Percentiles rank a stretch among this genome's conserved stretches.
phyloP scores from a whole-genome alignment of 2,113 vertebrate genomes.

The Paralichthys olivaceus region DNA sequence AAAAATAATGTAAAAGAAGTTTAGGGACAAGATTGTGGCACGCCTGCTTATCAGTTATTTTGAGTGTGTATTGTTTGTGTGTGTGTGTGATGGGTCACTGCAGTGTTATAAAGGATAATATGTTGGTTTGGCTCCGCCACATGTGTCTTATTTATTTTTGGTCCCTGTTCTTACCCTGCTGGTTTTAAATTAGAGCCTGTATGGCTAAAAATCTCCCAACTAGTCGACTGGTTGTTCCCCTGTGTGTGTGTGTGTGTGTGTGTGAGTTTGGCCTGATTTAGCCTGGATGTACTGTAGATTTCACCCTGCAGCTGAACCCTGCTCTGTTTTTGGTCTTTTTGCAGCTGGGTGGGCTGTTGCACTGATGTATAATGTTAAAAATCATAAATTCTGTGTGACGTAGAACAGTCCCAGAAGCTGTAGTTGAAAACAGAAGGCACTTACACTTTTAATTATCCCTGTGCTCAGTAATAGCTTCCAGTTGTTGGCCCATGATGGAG shows the following conservation, averaged over 20 bases:
- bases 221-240: conserved; percentile 16
- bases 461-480: conserved; percentile 53
- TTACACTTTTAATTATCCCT: conserved; percentile 34
- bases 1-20: background rate
- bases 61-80: background rate
- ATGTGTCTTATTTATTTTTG: conserved; percentile 63
- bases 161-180: conserved; percentile 44
- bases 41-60: conserved; percentile 32
- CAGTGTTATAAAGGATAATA: conserved; percentile 40
- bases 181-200: conserved; percentile 71
- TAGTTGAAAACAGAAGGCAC: conserved; percentile 44
- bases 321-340: conserved; percentile 15
- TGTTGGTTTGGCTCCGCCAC: conserved; percentile 64
- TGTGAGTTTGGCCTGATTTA: conserved; percentile 61
- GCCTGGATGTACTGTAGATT: conserved; percentile 64
- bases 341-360: conserved; percentile 45
- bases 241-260: conserved; percentile 14
- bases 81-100: conserved; percentile 31
- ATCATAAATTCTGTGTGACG: conserved; percentile 18
- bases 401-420: background rate
- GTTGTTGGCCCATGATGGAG: conserved; percentile 34
- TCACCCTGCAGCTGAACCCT: conserved; percentile 35
- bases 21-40: background rate
- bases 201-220: conserved; percentile 38
- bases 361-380: conserved; percentile 8